A percentile compares a stretch with the other conserved stretches of the same genome.
These are phyloP conservation scores for Paraplagusia blochii DNA, from an alignment of 2,113 vertebrate species.

Conservation along the genomic window DNA sequence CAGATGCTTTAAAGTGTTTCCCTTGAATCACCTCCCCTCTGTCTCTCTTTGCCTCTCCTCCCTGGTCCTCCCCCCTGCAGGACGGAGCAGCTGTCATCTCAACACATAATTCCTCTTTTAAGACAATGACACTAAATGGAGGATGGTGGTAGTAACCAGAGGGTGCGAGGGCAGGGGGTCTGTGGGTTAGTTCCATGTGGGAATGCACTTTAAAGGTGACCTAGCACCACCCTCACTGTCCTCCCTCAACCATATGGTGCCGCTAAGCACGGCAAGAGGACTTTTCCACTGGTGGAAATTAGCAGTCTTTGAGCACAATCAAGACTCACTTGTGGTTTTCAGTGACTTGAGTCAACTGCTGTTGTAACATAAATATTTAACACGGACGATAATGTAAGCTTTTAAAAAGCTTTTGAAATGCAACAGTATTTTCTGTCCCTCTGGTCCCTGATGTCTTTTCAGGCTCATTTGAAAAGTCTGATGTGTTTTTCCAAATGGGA, in stretches of 20 bases:
- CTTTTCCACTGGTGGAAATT: not conserved
- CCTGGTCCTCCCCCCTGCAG: constrained; percentile 12
- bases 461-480: too few relatives aligned
- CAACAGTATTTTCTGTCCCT: not conserved
- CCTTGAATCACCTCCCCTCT: not conserved
- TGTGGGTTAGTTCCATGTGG: constrained; percentile 24
- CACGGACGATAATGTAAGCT: not conserved
- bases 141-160: constrained; percentile 16
- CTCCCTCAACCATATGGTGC: constrained; percentile 24
- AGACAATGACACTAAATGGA: constrained; percentile 45
- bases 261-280: constrained; percentile 19
- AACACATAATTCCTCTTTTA: constrained; percentile 47
- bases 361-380: too few relatives aligned
- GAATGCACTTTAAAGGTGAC: constrained; percentile 54
- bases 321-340: not conserved
- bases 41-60: not conserved
- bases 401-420: not conserved
- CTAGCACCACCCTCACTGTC: constrained; percentile 13
- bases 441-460: too few relatives aligned
- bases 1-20: too few relatives aligned
- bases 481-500: too few relatives aligned
- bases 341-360: too few relatives aligned
- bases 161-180: constrained; percentile 9
- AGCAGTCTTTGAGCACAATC: not conserved
- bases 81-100: constrained; percentile 35